Conservation (phyloP, 2,888 invertebrate genomes). For the Nomada ferruginata region DNA sequence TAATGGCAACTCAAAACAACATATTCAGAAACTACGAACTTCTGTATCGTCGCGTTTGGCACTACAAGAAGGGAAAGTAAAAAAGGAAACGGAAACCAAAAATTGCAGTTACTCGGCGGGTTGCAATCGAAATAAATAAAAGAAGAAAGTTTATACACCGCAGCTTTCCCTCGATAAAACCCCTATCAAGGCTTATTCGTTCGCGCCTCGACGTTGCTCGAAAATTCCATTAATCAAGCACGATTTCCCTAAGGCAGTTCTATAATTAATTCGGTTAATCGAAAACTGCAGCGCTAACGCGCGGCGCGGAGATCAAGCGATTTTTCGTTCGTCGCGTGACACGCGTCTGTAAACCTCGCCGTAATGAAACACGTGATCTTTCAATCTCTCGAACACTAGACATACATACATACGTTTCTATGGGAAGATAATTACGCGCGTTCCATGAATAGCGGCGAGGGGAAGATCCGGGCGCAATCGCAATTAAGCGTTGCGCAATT, state of each 20-base stretch:
- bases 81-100: no score
- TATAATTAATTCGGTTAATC: constrained; percentile 24
- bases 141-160: neutral
- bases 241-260: neutral
- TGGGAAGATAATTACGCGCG: constrained; percentile 67
- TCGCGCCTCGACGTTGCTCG: neutral
- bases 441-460: constrained; percentile 36
- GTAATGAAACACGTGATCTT: constrained; percentile 71
- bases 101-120: no score
- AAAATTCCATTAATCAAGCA: neutral
- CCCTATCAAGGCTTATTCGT: neutral
- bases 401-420: constrained; percentile 26
- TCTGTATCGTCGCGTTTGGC: no score
- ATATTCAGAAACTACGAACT: no score
- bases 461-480: constrained; percentile 50
- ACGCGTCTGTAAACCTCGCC: constrained; percentile 27
- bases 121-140: no score
- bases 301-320: constrained; percentile 30
- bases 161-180: neutral
- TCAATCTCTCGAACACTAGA: constrained; percentile 45
- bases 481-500: constrained; percentile 73
- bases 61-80: no score
- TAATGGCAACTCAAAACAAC: no score
- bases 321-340: constrained; percentile 30
- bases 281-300: neutral